These are phyloP conservation scores for Nasonia longicornis DNA, from an alignment of 1,140 invertebrate genomes.

Conservation along the genomic window DNA sequence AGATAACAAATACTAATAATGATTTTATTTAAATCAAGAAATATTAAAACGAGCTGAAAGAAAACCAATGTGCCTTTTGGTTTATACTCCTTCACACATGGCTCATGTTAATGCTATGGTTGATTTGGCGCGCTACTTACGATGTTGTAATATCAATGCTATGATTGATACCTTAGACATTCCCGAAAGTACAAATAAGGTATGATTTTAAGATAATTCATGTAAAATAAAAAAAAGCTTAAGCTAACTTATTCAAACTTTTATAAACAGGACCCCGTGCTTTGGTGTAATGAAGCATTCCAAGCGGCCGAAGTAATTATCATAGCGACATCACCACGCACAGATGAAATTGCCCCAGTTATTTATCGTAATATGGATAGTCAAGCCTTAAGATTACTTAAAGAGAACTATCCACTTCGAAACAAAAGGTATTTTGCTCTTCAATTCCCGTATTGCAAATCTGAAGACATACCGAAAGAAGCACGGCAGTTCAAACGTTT, in stretches of 20 bases:
- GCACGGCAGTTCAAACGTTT: conserved; percentile 59
- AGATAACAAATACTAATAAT: conserved; percentile 19
- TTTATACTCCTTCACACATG: conserved; percentile 61
- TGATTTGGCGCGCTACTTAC: conserved; percentile 60
- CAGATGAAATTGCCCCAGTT: conserved; percentile 49
- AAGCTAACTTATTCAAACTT: conserved; percentile 31
- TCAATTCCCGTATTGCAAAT: conserved; percentile 63
- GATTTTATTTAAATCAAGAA: conserved; percentile 46
- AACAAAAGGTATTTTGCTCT: conserved; percentile 62
- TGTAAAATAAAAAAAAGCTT: conserved; percentile 16
- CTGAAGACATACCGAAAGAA: conserved; percentile 62
- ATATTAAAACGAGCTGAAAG: conserved; percentile 50
- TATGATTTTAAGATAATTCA: conserved; percentile 45
- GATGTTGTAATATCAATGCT: conserved; percentile 60
- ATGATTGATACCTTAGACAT: conserved; percentile 64
- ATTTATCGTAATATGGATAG: conserved; percentile 60
- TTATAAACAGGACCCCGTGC: conserved; percentile 57
- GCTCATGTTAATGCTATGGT: conserved; percentile 62
- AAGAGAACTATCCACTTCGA: conserved; percentile 56
- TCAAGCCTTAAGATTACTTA: conserved; percentile 58
- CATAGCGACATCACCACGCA: conserved; percentile 57
- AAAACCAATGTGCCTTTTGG: conserved; percentile 60
- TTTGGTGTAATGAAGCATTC: conserved; percentile 65
- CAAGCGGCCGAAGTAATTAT: conserved; percentile 58
- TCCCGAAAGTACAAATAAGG: conserved; percentile 56